Base-by-base conservation (phyloP, 2,888 invertebrate species). In the Pelosia muscerda region DNA sequence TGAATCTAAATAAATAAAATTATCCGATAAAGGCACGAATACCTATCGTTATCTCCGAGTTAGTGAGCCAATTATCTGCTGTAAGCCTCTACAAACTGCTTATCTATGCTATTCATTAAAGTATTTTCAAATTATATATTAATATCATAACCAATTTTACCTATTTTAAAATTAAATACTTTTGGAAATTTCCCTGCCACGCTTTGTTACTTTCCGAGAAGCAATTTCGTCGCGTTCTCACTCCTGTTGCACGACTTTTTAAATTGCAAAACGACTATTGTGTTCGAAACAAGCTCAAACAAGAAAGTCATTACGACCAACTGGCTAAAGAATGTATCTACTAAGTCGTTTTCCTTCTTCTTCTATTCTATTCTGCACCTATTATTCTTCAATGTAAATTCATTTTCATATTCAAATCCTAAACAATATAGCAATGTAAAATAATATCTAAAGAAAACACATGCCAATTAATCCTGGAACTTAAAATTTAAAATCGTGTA, bases 401-500 rank as follows among this genome's bases (percentile, higher is more conserved):
- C 42, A 42, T 19, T 19, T 42, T 42, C 42, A 42, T 13, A 19
- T 49, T n/a, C n/a, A 49, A 49, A 31, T 25, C 9, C 28, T 42
- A 13, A 42, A 63, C 22, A 42, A 15, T 13, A 65, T 11, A 55
- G 9, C 19, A 25, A 63, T 59, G n/a, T 28, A 66, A 69, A 65
- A 26, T 31, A 72, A 26, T 60, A 69, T 64, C 34, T 53, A 64
- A 61, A 38, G 38, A 61, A 61, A 61, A 49, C 26, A 49, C n/a
- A 22, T 49, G 15, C 54, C 54, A 55, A 55, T 55, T 55, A 55
- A 25, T 10, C 25, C 13, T 25, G 54, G 54, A 23, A 55, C 26
- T 62, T 68, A 56, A 61, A 56, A 61, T 74, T 75, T 66, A 68
- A 73, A 69, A 69, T 72, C 26, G 62, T 64, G 73, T 59, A 69